These are phyloP conservation scores for Enteromius thamalakanensis DNA, from an alignment of 2,797 vertebrate genomes.

Conservation along the genomic window DNA sequence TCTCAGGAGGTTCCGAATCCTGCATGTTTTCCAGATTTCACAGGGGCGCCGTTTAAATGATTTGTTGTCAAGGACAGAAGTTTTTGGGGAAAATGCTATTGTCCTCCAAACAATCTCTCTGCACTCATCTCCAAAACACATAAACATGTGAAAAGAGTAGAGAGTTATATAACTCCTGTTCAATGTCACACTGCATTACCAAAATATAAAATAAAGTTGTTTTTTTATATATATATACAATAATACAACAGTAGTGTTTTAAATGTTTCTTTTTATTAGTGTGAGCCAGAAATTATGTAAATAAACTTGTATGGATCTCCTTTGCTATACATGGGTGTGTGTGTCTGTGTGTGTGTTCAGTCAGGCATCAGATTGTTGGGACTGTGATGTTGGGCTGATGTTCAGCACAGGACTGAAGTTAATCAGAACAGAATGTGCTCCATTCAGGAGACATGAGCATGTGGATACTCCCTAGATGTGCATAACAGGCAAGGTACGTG, in stretches of 20 bases:
- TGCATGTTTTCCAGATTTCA: slow-evolving; percentile 63
- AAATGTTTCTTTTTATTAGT: neutral
- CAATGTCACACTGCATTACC: neutral
- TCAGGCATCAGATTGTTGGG: slow-evolving; percentile 5
- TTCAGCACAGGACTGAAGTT: neutral
- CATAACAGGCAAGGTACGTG: neutral
- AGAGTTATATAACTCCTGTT: neutral
- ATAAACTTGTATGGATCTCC: neutral
- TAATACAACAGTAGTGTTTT: neutral
- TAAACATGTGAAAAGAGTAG: slow-evolving; percentile 36
- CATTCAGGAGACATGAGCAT: neutral
- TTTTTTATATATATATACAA: neutral
- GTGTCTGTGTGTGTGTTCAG: neutral
- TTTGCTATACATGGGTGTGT: neutral
- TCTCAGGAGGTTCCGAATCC: slow-evolving; percentile 18
- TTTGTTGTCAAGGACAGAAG: slow-evolving; percentile 48
- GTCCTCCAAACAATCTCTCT: slow-evolving; percentile 55
- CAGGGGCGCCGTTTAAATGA: slow-evolving; percentile 53
- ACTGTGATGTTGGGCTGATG: slow-evolving; percentile 10
- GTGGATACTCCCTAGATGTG: neutral
- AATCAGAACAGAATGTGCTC: slow-evolving; percentile 29
- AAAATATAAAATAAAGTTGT: neutral
- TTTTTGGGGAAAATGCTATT: slow-evolving; percentile 40
- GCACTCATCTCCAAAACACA: slow-evolving; percentile 36
- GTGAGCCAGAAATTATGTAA: neutral